These are phyloP conservation scores for Caenorhabditis drosophilae DNA, from an alignment of 2,888 invertebrate species.

Conservation along the genomic window DNA sequence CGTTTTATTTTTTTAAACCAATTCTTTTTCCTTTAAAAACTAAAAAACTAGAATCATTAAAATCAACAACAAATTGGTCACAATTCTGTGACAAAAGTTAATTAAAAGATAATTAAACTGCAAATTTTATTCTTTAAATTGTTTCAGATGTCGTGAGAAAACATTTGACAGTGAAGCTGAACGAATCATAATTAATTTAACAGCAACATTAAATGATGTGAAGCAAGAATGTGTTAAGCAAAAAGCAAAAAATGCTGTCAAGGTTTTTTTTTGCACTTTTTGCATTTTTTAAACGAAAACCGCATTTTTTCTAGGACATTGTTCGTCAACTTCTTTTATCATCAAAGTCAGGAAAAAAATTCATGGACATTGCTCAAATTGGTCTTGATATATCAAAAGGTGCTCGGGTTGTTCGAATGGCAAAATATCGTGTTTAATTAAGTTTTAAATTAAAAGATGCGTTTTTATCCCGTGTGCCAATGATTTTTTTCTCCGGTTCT, in stretches of 20 bases:
- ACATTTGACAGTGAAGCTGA: slow-evolving; percentile 47
- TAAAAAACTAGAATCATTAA: background rate
- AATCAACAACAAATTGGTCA: background rate
- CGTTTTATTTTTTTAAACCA: background rate
- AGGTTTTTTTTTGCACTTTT: too few species aligned
- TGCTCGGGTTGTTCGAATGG: slow-evolving; percentile 37
- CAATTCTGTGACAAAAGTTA: background rate
- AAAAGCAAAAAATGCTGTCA: slow-evolving; percentile 49
- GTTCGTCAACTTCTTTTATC: slow-evolving; percentile 27
- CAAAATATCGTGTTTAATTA: slow-evolving; percentile 25
- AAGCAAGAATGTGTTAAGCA: slow-evolving; percentile 49
- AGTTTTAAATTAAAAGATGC: too few species aligned
- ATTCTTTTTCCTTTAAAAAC: background rate
- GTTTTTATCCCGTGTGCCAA: too few species aligned
- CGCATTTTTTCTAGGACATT: slow-evolving; percentile 12
- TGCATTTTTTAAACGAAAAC: background rate
- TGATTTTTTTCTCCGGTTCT: too few species aligned
- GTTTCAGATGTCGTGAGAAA: slow-evolving; percentile 51
- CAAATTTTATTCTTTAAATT: background rate
- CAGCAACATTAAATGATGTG: slow-evolving; percentile 51
- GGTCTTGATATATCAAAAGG: slow-evolving; percentile 45
- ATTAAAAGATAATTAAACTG: background rate
- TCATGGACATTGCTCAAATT: slow-evolving; percentile 24
- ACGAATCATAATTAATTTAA: slow-evolving; percentile 46
- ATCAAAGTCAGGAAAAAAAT: slow-evolving; percentile 16